A percentile compares a stretch with the other conserved stretches of the same genome.
Conservation (phyloP, 2,113 vertebrate genomes). For the Acrocephalus arundinaceus region DNA sequence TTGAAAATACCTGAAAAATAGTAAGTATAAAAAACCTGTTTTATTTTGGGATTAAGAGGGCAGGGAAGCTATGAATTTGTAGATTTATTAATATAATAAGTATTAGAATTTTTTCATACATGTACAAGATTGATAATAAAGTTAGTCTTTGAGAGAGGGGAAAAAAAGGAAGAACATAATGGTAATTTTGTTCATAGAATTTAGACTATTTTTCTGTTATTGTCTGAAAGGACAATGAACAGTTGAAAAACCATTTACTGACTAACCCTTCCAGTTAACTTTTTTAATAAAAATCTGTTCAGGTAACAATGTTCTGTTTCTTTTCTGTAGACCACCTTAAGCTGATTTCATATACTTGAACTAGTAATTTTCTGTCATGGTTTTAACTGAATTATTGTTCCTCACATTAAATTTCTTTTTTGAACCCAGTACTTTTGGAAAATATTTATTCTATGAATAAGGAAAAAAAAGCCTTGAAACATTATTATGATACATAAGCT, state of each 20-base stretch:
- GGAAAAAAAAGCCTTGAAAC: background rate
- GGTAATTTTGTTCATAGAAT: background rate
- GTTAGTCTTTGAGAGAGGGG: background rate
- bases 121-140: background rate
- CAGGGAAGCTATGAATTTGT: background rate
- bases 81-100: background rate
- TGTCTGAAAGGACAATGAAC: background rate
- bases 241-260: background rate
- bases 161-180: background rate
- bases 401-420: background rate
- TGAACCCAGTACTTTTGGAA: background rate
- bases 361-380: background rate
- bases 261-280: background rate
- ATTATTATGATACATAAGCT: background rate
- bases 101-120: background rate
- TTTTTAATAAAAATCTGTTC: background rate
- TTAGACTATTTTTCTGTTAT: background rate
- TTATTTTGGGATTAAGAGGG: fast-evolving
- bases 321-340: background rate
- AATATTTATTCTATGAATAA: background rate
- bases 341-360: background rate
- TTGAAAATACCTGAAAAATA: background rate
- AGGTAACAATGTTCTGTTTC: background rate
- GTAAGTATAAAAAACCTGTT: background rate
- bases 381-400: background rate